Base-by-base conservation (phyloP, 2,113 vertebrate species). In the Sinocyclocheilus rhinocerous region DNA sequence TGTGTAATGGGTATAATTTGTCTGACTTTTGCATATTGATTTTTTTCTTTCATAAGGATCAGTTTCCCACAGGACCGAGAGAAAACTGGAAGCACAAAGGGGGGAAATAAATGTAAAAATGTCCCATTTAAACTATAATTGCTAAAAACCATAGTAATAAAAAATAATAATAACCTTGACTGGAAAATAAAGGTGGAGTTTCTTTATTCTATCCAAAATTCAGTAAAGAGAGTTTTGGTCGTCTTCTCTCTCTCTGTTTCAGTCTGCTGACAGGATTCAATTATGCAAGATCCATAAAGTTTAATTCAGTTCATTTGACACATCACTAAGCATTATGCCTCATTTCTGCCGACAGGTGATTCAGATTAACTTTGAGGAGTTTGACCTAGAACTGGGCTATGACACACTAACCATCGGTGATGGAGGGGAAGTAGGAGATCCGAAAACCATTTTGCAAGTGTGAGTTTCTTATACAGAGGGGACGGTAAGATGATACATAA, bases 351-450 rank as follows among this genome's bases (percentile, higher is more conserved):
- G 24, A 22, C 89, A 99, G 98, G 97, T 99, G 29, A 99, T 99
- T 92, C 98, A 99, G 93, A 99, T 99, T 93, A 99, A 99, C 95
- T 99, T 99, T 95, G 98, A 99, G 92, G 98, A 99, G 93, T 99
- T 99, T 90, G 98, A 99, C 93, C 90, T 99, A 89, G 98, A 99
- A 89, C 98, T 99, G 82, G 98, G 97, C 59, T 99, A 99, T 83
- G 98, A 99, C 76, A 99, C 98, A 1, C 91, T 99, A 87, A 99
- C 97, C 18, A 98, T 99, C 83, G 98, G 98, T 67, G 97, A 99
- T 89, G 98, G 98, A 86, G 97, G 97, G 0, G 98, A 99, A 94
- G 98, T 99, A 87, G 98, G 97, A 88, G 98, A 99, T 88, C 98
- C 98, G 7, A 97, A 96, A 81, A 97, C 97, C 16, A 97, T 99